Evolutionary conservation across 2,888 invertebrate species (phyloP), one percentile per base, ranked within the genome.

Genomic region (Tetrapedia diversipes): DNA sequence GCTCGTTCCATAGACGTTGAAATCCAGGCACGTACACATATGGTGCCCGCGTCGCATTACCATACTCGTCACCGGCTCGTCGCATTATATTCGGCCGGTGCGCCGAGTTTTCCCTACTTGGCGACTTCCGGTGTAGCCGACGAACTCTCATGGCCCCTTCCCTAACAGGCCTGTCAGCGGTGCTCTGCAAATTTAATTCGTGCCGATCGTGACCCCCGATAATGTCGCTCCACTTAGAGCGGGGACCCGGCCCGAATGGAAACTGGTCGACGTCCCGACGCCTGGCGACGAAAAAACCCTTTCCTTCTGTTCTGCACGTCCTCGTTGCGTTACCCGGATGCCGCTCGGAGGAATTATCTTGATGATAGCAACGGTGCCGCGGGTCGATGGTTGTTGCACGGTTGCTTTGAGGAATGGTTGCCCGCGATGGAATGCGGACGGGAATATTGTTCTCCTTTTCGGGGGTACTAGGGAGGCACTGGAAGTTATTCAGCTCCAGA

Each of bases 21-120:
- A 89, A 82, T 82, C 87, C 74, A 85, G 68, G 84, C 89, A 87
- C 89, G 89, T 88, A 86, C 80, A n/a, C n/a, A n/a, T n/a, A n/a
- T n/a, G n/a, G 75, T 79, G 79, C 72, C 73, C 69, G 67, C 81
- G 83, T 83, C 78, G 86, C 84, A 83, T 86, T 78, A 73, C 83
- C 84, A 85, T 86, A 86, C 83, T 76, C 80, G 86, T 84, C 78
- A 67, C 61, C 49, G 69, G 70, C 77, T 72, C 85, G 81, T 73
- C 81, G 79, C 80, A 86, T 87, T 82, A 86, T 82, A 87, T 87
- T 86, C 83, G 75, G 78, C 74, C 79, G 77, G 70, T 74, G 73
- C 82, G 57, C 65, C 69, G 80, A 82, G 82, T 85, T 88, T 88
- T 82, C 89, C 87, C 81, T 89, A 89, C 83, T 87, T 87, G 89